Percentiles rank a stretch among this genome's conserved stretches.
Evolutionary conservation across 2,113 vertebrate species (phyloP).

Genomic region (Oncorhynchus clarkii): DNA sequence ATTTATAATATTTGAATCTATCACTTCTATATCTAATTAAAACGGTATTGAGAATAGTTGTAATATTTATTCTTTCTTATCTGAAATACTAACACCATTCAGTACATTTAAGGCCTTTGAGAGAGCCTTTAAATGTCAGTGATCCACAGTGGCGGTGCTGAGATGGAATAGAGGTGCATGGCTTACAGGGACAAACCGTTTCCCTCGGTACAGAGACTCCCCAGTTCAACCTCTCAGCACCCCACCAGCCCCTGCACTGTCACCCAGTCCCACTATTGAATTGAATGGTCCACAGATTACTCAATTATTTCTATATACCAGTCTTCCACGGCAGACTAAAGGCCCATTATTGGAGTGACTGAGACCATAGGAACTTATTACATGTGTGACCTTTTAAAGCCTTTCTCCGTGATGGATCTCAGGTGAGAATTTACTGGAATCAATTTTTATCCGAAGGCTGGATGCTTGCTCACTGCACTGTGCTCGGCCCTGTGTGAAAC

Average conservation of each 20-base stretch:
- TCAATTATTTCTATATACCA: constrained; percentile 83
- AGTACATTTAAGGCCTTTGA: constrained; percentile 43
- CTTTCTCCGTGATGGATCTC: constrained; percentile 79
- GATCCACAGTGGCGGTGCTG: constrained; percentile 49
- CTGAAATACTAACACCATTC: constrained; percentile 49
- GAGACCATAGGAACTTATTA: constrained; percentile 83
- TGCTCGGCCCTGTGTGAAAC: constrained; percentile 62
- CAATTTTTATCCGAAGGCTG: constrained; percentile 76
- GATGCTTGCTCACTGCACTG: constrained; percentile 60
- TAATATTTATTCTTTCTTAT: constrained; percentile 17
- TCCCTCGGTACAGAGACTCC: constrained; percentile 61
- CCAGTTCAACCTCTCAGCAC: constrained; percentile 58
- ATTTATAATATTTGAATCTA: background rate
- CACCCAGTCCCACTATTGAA: constrained; percentile 72
- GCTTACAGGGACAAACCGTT: constrained; percentile 63
- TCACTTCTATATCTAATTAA: too few relatives aligned
- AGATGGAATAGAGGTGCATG: constrained; percentile 48
- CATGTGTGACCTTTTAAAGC: constrained; percentile 83
- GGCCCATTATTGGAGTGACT: constrained; percentile 79
- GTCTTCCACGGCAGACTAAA: constrained; percentile 78
- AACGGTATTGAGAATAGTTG: too few relatives aligned
- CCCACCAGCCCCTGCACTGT: constrained; percentile 65
- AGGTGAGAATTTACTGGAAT: constrained; percentile 83
- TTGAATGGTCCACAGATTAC: constrained; percentile 82
- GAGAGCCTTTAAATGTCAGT: constrained; percentile 61